Base-by-base conservation (phyloP, 1,140 invertebrate genomes). In the Oncopodura yosiiana region DNA sequence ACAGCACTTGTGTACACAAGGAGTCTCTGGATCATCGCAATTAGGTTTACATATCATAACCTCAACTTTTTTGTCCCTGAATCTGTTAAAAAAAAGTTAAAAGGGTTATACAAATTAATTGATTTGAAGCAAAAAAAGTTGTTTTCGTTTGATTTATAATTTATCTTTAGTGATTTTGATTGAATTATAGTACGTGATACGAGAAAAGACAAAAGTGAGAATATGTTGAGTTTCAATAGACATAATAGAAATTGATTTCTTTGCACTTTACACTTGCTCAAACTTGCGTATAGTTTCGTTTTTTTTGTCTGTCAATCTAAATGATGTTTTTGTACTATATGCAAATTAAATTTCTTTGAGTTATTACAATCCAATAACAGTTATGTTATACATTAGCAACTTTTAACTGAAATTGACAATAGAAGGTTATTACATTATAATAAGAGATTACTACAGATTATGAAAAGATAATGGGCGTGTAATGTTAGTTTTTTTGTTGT, bases 1-100 rank as follows among this genome's bases (percentile, higher is more conserved):
- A 27, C 54, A 56, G 8, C 54, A 56, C 32, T 56, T 56, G 18
- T 56, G 44, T n/a, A 56, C 37, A 18, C 53, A 56, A 32, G 53
- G 54, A 32, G 54, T 50, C 9, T 51, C 42, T 9, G 54, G 37
- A 30, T 56, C 48, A 4, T 37, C 29, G 39, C 54, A 56, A 29
- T 56, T 51, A 24, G 48, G 39, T 24, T 56, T 44, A 34, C 54
- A 56, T 44, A 50, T 36, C 18, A 34, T 41, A 27, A 56, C 48
- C 34, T 56, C 54, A 18, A 56, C 9, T 43, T 32, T 38, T n/a
- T 44, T 51, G 26, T 42, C 49, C 41, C 29, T 51, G 37, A 51
- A 16, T 41, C 49, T 51, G 24, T 21, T 14, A 14, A 49, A 14
- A 6, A 34, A 34, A 34, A 6, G n/a, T n/a, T n/a, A n/a, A 34